Evolutionary conservation across 2,888 invertebrate genomes (phyloP), one percentile per base, ranked within the genome.

Genomic region (Dasypolia templi): DNA sequence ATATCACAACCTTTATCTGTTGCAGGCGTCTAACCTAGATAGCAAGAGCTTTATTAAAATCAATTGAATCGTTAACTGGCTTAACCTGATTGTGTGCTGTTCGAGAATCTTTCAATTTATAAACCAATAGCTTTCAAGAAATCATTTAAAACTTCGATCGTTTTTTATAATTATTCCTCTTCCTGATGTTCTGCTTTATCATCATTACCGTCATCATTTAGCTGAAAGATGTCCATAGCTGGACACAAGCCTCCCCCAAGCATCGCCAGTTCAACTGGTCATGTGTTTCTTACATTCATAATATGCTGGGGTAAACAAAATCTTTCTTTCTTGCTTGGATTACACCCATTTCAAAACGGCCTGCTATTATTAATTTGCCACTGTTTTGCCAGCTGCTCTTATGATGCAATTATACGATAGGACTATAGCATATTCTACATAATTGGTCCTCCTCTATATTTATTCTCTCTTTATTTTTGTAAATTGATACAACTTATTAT

Each of bases 1-100:
- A 56, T 75, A 65, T 83, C 81, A 84, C 46, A 55, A 58, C 69
- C 39, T 59, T 72, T 86, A 78, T 86, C 71, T 78, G 55, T 72
- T 61, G 26, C 35, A 66, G 53, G 22, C 17, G 14, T 58, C 22
- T 66, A 73, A 82, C 62, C 65, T 73, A 69, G 83, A 77, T 82
- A 65, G 19, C 46, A 49, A 65, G 2, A 49, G 56, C 59, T 68
- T 65, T 69, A 62, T 82, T 69, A 53, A 61, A 72, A 78, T 63
- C 22, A 55, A 82, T 82, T 68, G 65, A 22, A 69, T 64, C 42
- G 56, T 61, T 80, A 35, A 65, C 72, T 61, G 11, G 44, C 1
- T 5, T 63, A n/a, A 51, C 32, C 61, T 44, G 55, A 53, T 59
- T 17, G 5, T 35, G 19, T 14, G 32, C 26, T 51, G 44, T 64